Evolutionary conservation across 2,888 invertebrate genomes (phyloP), one percentile per base, ranked within the genome.

Genomic region (Bibio marci): DNA sequence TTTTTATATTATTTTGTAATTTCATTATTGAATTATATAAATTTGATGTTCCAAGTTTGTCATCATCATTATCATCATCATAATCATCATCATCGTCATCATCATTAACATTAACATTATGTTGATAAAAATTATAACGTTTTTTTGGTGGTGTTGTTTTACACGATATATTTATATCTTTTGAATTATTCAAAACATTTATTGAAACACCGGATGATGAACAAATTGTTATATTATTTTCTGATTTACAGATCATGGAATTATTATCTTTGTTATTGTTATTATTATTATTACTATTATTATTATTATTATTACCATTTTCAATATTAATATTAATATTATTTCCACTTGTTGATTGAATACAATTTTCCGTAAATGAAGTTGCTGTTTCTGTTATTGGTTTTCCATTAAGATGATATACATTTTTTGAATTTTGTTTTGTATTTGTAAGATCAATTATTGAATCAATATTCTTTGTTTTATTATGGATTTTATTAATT

Each of bases 141-240:
- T 44, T 44, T 34, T 43, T 43, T 12, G 46, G 46, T n/a, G 46
- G 46, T 10, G 46, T 46, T 28, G 45, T 45, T 37, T 46, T 45
- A 31, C 43, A 45, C 7, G 39, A 43, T 27, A 44, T 45, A 42
- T 47, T 45, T 30, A 43, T 37, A 26, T 44, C 30, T 36, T 46
- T 45, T 25, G 40, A 35, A 19, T 38, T 40, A 14, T 43, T 44
- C 3, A 43, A 43, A 32, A 47, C 39, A 26, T 47, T 47, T 19
- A 47, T 47, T 10, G 46, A 47, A 26, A 47, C 43, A 32, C 45
- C 45, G 14, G 41, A 41, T 18, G 43, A 43, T 19, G 39, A 39
- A 18, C 14, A 33, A n/a, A 39, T 39, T 17, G 39, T 39, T 8
- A 39, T 30, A 26, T 38, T 38, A 27, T 39, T 39, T 34, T 39